Conservation (phyloP, 2,113 vertebrate species). For the Corythornis madagascariensis region DNA sequence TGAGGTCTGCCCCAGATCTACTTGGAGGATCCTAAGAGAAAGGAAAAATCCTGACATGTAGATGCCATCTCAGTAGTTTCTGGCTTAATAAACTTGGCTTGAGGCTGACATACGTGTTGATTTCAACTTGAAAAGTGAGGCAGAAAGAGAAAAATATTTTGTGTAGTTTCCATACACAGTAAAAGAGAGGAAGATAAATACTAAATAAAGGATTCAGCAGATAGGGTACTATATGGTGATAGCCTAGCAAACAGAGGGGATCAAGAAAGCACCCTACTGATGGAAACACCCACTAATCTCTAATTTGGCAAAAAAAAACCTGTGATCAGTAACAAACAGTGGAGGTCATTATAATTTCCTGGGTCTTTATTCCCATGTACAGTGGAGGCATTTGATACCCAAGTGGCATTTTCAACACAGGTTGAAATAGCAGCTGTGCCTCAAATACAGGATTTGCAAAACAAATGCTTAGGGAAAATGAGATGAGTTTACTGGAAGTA, state of each 20-base stretch:
- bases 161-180: background rate
- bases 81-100: background rate
- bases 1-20: background rate
- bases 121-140: background rate
- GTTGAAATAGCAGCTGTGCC: slow-evolving; percentile 19
- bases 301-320: slow-evolving; percentile 18
- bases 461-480: background rate
- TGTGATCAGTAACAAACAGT: background rate
- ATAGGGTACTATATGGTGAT: background rate
- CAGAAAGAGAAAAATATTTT: background rate
- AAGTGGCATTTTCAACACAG: background rate
- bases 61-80: background rate
- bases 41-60: background rate
- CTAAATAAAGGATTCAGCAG: background rate
- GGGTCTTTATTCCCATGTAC: slow-evolving; percentile 6
- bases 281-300: background rate
- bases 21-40: background rate
- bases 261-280: background rate
- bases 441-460: background rate
- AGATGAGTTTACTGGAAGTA: background rate
- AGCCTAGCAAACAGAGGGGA: background rate
- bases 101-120: background rate
- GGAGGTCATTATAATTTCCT: background rate
- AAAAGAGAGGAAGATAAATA: background rate
- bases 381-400: background rate